A percentile compares a stretch with the other conserved stretches of the same genome.
Conservation (phyloP, 2,113 vertebrate genomes). For the Parotia lawesii region DNA sequence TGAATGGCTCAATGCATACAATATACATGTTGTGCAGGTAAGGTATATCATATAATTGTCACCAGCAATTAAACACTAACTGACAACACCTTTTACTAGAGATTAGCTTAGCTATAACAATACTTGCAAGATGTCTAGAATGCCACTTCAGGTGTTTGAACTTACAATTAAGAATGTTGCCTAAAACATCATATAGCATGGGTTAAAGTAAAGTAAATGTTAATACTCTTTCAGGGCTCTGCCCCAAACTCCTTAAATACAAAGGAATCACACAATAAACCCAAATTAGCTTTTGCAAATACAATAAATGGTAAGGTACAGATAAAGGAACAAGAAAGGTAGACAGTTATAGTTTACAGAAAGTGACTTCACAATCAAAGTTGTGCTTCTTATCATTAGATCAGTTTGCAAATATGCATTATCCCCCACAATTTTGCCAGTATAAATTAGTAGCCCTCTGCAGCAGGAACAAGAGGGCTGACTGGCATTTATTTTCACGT, state of each 20-base stretch:
- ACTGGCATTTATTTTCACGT: constrained; percentile 65
- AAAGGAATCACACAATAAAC: constrained; percentile 88
- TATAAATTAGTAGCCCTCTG: constrained; percentile 54
- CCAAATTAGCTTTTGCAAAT: constrained; percentile 77
- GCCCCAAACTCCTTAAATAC: constrained; percentile 89
- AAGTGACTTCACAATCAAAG: constrained; percentile 81
- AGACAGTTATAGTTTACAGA: constrained; percentile 76
- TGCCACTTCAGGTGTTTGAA: constrained; percentile 68
- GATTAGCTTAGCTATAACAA: constrained; percentile 63
- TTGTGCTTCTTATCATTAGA: constrained; percentile 89
- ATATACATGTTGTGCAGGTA: constrained; percentile 67
- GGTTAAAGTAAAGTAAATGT: constrained; percentile 68
- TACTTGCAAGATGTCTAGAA: constrained; percentile 60
- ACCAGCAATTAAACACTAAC: constrained; percentile 66
- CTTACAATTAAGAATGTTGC: constrained; percentile 81
- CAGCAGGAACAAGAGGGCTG: constrained; percentile 60
- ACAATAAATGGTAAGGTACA: constrained; percentile 74
- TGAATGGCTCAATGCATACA: constrained; percentile 66
- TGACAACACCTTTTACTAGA: constrained; percentile 62
- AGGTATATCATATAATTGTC: constrained; percentile 55
- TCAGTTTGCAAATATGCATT: constrained; percentile 79
- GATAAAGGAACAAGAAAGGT: constrained; percentile 71
- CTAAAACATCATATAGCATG: constrained; percentile 75
- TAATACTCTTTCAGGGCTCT: constrained; percentile 83
- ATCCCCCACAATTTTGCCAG: constrained; percentile 67